Evolutionary conservation across 2,797 vertebrate genomes (phyloP).

Genomic region (Phoxinus dragarum): DNA sequence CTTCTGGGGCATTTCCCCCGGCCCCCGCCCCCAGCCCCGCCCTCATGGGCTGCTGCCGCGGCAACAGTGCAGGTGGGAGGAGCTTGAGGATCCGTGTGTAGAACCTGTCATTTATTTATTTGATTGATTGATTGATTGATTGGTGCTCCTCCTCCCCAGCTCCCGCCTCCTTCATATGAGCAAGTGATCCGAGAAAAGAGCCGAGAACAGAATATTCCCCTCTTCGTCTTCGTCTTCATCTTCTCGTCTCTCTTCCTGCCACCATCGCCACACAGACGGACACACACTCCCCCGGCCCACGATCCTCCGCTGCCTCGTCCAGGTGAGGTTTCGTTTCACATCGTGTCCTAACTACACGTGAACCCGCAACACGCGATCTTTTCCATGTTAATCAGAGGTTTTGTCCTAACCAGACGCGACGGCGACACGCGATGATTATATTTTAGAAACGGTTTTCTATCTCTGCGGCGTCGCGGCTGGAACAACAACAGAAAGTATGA

Average conservation of each 20-base stretch:
- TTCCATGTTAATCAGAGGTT: too few species aligned
- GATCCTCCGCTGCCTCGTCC: conserved; percentile 74
- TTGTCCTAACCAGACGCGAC: too few species aligned
- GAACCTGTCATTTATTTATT: background rate
- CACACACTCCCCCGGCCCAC: conserved; percentile 71
- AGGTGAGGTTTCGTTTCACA: conserved; percentile 45
- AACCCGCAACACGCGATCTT: too few species aligned
- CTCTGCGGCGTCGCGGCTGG: too few species aligned
- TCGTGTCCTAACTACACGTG: too few species aligned
- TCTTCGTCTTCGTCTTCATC: conserved; percentile 66
- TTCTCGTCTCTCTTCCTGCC: conserved; percentile 73
- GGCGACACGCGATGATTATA: too few species aligned
- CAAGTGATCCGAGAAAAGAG: conserved; percentile 97
- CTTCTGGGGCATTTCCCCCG: conserved; percentile 78
- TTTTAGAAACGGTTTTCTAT: too few species aligned
- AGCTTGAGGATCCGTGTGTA: background rate
- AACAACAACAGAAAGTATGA: too few species aligned
- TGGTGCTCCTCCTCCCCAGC: conserved; percentile 39
- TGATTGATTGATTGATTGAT: conserved; percentile 22
- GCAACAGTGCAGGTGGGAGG: conserved; percentile 78
- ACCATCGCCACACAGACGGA: conserved; percentile 96
- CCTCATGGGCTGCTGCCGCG: conserved; percentile 79
- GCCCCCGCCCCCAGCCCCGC: conserved; percentile 74
- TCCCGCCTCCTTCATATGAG: conserved; percentile 97
- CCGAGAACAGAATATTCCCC: conserved; percentile 83